These are phyloP conservation scores for Geopemphigus sp. DNA, from an alignment of 1,140 invertebrate genomes.

Conservation along the genomic window DNA sequence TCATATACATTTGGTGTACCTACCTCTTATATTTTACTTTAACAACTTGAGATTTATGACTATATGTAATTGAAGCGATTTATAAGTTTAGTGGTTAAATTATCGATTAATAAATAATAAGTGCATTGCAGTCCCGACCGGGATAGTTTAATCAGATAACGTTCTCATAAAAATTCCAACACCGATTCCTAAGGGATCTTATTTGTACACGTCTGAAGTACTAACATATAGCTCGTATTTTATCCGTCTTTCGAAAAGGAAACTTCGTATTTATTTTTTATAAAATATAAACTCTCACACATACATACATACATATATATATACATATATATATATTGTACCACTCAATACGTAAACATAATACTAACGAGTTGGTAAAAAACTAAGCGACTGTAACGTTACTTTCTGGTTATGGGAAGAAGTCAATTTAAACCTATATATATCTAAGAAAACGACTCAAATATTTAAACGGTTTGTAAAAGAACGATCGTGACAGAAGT, in stretches of 20 bases:
- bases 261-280: background rate
- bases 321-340: background rate
- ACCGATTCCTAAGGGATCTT: constrained; percentile 13
- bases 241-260: background rate
- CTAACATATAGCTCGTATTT: background rate
- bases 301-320: background rate
- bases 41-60: background rate
- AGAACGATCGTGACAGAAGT: background rate
- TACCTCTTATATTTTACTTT: background rate
- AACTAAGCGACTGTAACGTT: background rate
- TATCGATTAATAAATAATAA: constrained; percentile 35
- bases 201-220: background rate
- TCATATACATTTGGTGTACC: background rate
- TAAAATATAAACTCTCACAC: background rate
- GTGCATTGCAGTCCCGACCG: background rate
- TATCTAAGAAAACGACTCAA: background rate
- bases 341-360: background rate
- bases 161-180: constrained; percentile 31
- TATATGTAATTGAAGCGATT: constrained; percentile 24
- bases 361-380: background rate
- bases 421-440: too few species aligned
- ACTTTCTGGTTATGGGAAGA: background rate
- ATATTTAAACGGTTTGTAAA: background rate
- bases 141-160: constrained; percentile 21
- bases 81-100: constrained; percentile 18